Percentiles rank a stretch among this genome's conserved stretches.
Conservation (phyloP, 2,797 vertebrate species). For the Valencia hispanica region DNA sequence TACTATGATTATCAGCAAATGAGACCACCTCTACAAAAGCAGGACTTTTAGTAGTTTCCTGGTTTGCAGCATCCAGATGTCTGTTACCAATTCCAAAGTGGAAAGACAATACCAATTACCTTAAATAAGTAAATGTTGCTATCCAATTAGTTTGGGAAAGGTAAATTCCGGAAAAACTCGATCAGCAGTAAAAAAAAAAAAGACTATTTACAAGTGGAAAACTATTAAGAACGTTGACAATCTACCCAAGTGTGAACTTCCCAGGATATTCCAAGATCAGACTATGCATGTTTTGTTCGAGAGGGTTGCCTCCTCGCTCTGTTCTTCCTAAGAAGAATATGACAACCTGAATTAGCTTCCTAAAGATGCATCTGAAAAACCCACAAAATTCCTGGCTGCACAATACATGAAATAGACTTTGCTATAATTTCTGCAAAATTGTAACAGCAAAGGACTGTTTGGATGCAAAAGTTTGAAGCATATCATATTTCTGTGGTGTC, state of each 20-base stretch:
- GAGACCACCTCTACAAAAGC: background rate
- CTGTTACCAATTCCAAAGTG: background rate
- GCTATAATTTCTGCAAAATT: background rate
- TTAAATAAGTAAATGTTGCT: background rate
- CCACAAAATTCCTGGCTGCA: background rate
- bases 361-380: background rate
- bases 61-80: background rate
- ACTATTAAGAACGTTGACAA: background rate
- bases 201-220: background rate
- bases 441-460: background rate
- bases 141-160: background rate
- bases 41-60: background rate
- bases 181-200: background rate
- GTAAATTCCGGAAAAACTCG: too few relatives aligned
- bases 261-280: background rate
- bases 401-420: background rate
- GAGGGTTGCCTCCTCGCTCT: background rate
- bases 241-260: background rate
- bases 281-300: background rate
- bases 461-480: background rate
- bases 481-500: background rate
- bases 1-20: background rate
- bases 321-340: background rate
- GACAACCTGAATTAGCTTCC: background rate
- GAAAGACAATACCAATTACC: background rate